A percentile compares a stretch with the other conserved stretches of the same genome.
Conservation (phyloP, 2,797 vertebrate genomes). For the Urocyon cinereoargenteus region DNA sequence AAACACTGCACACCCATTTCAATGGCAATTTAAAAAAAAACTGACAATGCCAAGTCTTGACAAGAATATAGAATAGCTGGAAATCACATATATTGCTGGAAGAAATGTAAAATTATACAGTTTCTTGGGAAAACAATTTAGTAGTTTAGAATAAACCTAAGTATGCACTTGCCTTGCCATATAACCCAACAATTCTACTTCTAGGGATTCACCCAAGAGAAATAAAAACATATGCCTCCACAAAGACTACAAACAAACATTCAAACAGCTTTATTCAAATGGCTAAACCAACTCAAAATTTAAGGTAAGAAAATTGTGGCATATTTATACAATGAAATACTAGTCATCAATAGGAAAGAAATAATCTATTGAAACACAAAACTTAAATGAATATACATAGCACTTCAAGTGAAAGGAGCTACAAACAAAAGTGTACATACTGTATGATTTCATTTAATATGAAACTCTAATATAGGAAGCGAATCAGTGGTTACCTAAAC, state of each 20-base stretch:
- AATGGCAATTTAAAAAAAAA: background rate
- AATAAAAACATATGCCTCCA: background rate
- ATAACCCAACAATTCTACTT: background rate
- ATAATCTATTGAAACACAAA: background rate
- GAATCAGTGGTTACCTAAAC: background rate
- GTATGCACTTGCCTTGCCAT: background rate
- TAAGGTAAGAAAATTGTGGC: background rate
- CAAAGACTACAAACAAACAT: background rate
- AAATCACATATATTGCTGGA: background rate
- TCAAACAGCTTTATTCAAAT: background rate
- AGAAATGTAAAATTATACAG: background rate
- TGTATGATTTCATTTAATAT: background rate
- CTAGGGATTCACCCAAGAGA: background rate
- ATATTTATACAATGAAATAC: background rate
- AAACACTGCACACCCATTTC: background rate
- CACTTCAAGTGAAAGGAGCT: background rate
- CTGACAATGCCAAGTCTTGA: background rate
- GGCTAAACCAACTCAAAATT: background rate
- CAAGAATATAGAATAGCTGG: background rate
- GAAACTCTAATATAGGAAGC: background rate
- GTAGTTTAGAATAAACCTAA: background rate
- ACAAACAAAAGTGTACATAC: background rate
- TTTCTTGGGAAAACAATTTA: background rate
- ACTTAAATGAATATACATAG: background rate
- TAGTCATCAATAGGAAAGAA: background rate